phyloP scores from a whole-genome alignment of 2,797 vertebrate genomes.

The Pogoniulus pusillus region DNA sequence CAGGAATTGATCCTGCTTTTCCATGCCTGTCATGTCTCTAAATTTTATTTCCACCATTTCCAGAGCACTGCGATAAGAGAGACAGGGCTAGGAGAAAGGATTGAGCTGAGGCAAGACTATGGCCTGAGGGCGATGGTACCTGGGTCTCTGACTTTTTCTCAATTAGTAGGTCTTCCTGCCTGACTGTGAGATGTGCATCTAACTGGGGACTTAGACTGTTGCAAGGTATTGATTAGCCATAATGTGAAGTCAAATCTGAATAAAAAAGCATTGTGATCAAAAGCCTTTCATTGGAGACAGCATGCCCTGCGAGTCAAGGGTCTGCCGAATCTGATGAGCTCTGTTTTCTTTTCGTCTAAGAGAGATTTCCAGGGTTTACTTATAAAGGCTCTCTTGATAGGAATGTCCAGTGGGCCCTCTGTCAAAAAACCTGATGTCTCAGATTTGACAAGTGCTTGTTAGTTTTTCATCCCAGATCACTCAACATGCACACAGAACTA shows the following conservation, averaged over 20 bases:
- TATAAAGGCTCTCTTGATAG: conserved; percentile 82
- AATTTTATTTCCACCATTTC: conserved; percentile 88
- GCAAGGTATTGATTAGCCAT: conserved; percentile 95
- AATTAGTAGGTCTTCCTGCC: conserved; percentile 89
- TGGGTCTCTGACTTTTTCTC: conserved; percentile 91
- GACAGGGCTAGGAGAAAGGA: conserved; percentile 51
- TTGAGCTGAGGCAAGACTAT: conserved; percentile 78
- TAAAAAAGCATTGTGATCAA: conserved; percentile 90
- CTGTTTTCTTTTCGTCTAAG: conserved; percentile 77
- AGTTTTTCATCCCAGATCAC: conserved; percentile 82
- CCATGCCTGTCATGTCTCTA: conserved; percentile 86
- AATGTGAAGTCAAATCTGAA: conserved; percentile 94
- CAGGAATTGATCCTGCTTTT: conserved; percentile 86
- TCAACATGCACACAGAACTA: conserved; percentile 70
- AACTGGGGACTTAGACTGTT: conserved; percentile 81
- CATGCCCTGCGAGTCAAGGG: conserved; percentile 83
- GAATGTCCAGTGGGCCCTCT: conserved; percentile 87
- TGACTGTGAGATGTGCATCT: conserved; percentile 80
- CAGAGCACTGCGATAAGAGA: conserved; percentile 66
- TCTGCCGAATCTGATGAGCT: conserved; percentile 84
- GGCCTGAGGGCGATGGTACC: conserved; percentile 89
- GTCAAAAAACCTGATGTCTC: conserved; percentile 84
- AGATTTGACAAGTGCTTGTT: conserved; percentile 93
- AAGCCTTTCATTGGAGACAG: conserved; percentile 89
- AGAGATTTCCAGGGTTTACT: conserved; percentile 76